Evolutionary conservation across 2,888 invertebrate genomes (phyloP), one percentile per base, ranked within the genome.

Genomic region (Hydrotaea cyrtoneurina): DNA sequence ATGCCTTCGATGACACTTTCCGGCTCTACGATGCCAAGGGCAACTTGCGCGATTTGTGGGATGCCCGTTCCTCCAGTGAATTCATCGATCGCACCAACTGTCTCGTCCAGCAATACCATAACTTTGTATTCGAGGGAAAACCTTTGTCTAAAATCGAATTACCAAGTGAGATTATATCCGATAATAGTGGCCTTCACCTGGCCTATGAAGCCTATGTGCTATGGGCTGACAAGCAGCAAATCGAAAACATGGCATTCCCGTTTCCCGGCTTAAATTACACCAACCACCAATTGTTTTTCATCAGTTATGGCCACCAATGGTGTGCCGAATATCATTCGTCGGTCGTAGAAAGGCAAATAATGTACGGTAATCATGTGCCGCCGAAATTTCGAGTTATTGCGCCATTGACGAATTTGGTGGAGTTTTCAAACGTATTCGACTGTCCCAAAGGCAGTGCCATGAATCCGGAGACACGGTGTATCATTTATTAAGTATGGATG

Each of bases 251-350:
- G 91, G 91, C 79, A 86, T 11, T 92, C 2, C 76, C 79, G 86
- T 11, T 92, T 2, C 76, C 90, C 2, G 76, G 85, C 0, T 78
- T 91, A 5, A 85, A 88, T 31, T 91, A 89, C 78, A 87, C 82
- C 11, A 17, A 43, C 43, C 11, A 39, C 2, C 43, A 66, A 21
- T 66, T 66, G 21, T 66, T 43, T 17, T 66, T 92, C 72, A 89
- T 92, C 2, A 88, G 89, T 74, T 91, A 87, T 26, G 91, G 89
- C 0, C 91, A 91, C 77, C 69, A 88, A 39, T 90, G 89, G 87
- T 91, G 91, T 83, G 88, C 85, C n/a, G 50, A 91, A 88, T 88
- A 87, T 23, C 87, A 26, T 87, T 86, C 21, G 80, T 77, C 26
- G 11, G 0, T 88, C 88, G 57, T 88, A 87, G 64, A 89, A 88